These are phyloP conservation scores for Stigmatopora nigra DNA, from an alignment of 2,113 vertebrate genomes.

Conservation along the genomic window DNA sequence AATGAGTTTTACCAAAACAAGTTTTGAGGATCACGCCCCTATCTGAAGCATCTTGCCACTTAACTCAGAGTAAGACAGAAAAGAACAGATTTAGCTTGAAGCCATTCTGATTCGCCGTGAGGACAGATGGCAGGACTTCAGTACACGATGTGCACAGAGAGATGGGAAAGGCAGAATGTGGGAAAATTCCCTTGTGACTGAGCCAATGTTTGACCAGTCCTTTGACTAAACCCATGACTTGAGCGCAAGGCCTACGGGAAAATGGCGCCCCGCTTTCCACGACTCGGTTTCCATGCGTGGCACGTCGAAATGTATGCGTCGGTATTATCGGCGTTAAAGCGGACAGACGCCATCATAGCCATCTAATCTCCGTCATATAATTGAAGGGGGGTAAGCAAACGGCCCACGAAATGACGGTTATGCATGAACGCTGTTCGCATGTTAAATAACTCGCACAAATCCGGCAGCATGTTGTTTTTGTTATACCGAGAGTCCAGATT, in stretches of 20 bases:
- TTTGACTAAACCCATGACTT: constrained; percentile 36
- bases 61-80: constrained; percentile 35
- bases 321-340: constrained; percentile 25
- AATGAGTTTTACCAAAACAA: background rate
- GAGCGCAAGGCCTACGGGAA: constrained; percentile 24
- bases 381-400: background rate
- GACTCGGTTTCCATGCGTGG: constrained; percentile 17
- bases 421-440: background rate
- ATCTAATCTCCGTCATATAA: constrained; percentile 1
- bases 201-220: constrained; percentile 46
- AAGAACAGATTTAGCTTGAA: constrained; percentile 45
- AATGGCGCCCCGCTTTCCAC: background rate
- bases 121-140: constrained; percentile 60
- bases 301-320: constrained; percentile 2
- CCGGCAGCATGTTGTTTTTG: background rate
- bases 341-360: background rate
- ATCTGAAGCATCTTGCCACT: constrained; percentile 25
- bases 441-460: background rate
- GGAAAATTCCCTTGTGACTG: constrained; percentile 32
- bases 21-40: background rate
- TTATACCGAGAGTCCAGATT: background rate
- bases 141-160: constrained; percentile 36
- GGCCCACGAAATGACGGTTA: background rate
- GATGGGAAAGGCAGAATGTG: constrained; percentile 23
- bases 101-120: constrained; percentile 54